phyloP scores from a whole-genome alignment of 2,113 vertebrate species.

The Ursus arctos region DNA sequence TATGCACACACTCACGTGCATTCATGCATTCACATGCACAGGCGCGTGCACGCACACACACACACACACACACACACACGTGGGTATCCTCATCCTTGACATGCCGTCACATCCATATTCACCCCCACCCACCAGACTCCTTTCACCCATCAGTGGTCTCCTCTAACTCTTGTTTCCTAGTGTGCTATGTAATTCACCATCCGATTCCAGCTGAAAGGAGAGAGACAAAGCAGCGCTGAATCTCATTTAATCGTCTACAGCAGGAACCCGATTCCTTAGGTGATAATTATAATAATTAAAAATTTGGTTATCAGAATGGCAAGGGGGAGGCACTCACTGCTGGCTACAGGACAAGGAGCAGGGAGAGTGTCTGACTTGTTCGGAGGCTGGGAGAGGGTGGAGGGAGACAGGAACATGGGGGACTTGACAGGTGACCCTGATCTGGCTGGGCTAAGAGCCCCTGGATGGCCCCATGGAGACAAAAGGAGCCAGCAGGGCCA shows the following conservation, averaged over 20 bases:
- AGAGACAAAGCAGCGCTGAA: conserved; percentile 77
- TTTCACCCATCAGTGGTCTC: not conserved
- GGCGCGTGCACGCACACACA: fast-evolving
- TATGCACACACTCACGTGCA: fast-evolving
- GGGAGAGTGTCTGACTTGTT: not conserved
- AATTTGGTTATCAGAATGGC: conserved; percentile 82
- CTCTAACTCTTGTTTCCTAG: conserved; percentile 4
- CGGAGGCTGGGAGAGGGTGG: not conserved
- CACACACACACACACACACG: fast-evolving
- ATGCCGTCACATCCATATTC: not conserved
- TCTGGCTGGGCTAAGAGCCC: not conserved
- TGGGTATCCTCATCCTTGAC: not conserved
- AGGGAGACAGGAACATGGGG: not conserved
- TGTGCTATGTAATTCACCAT: conserved; percentile 76
- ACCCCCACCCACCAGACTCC: not conserved
- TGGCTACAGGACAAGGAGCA: not conserved
- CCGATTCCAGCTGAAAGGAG: conserved; percentile 76
- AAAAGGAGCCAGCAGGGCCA: not conserved
- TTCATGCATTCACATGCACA: not conserved
- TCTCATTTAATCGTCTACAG: conserved; percentile 84
- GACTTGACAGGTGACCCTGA: not conserved
- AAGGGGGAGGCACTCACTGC: conserved; percentile 66
- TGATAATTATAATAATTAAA: conserved; percentile 87
- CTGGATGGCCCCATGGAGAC: not conserved
- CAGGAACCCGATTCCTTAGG: conserved; percentile 84